Evolutionary conservation across 2,888 invertebrate genomes (phyloP).

Genomic region (Hylaea fasciaria): DNA sequence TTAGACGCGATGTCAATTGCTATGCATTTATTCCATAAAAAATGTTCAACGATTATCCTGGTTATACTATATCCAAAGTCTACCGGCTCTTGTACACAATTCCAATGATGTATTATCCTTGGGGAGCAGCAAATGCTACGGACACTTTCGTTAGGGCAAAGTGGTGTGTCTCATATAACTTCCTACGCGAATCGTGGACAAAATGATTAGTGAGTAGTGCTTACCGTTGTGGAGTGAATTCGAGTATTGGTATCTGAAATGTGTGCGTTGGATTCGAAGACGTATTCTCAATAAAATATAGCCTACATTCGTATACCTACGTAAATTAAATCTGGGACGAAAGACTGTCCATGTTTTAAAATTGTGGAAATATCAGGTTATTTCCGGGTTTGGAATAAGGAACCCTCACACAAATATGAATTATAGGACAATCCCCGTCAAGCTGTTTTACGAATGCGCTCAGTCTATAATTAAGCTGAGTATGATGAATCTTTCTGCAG

Average conservation of each 20-base stretch:
- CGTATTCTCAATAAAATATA: too few species aligned
- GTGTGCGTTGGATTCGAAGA: too few species aligned
- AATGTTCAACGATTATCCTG: neutral
- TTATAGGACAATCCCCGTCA: too few species aligned
- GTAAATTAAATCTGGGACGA: too few species aligned
- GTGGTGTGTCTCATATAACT: slow-evolving; percentile 1
- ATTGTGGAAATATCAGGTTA: too few species aligned
- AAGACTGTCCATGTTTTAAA: too few species aligned
- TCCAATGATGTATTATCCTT: slow-evolving; percentile 24
- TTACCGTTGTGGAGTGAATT: too few species aligned
- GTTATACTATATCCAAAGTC: slow-evolving; percentile 12
- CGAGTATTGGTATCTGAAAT: too few species aligned
- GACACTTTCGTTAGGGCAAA: slow-evolving; percentile 17
- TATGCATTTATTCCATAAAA: neutral
- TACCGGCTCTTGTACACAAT: slow-evolving; percentile 14
- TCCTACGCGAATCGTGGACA: neutral
- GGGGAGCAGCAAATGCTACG: slow-evolving; percentile 13
- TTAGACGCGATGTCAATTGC: neutral
- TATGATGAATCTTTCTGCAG: slow-evolving; percentile 21
- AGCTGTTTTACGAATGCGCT: slow-evolving; percentile 4
- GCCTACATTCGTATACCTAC: too few species aligned
- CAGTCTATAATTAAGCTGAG: slow-evolving; percentile 10
- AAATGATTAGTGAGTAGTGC: neutral
- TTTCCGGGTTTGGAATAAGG: too few species aligned
- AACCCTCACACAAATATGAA: too few species aligned